Base-by-base conservation (phyloP, 1,140 invertebrate genomes). In the Frieseomelitta varia region DNA sequence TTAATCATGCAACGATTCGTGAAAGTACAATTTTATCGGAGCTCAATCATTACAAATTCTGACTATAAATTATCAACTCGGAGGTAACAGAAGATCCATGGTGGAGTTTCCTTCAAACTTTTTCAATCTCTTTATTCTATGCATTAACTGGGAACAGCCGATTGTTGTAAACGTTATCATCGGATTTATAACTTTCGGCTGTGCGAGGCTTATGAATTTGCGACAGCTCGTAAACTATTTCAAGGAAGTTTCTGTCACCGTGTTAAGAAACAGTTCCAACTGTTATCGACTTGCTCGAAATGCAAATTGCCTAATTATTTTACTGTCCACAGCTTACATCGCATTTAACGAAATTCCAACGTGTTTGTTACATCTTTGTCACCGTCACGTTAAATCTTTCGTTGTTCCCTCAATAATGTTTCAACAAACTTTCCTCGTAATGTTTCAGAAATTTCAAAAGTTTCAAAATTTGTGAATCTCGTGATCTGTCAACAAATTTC, bases 51-150 rank as follows among this genome's bases (percentile, higher is more conserved):
- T 47, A 47, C 34, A 24, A 30, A 79, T 68, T 68, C 55, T 19
- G 27, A 39, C 27, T 30, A 68, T 67, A 69, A 79, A 68, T 68
- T 51, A 55, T 79, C 63, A 68, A 67, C 34, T 14, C 17, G 30
- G 30, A 55, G 8, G 30, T 34, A 55, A 67, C 53, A n/a, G 51
- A 53, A 68, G 77, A 68, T 55, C 14, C 55, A 55, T 68, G 30
- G 15, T 34, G 34, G n/a, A 27, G 55, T 68, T 68, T 79, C 47
- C 21, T 76, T 27, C 24, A 63, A 61, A 79, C 63, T 79, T 79
- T 79, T 79, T 39, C 77, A 67, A 79, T 79, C 15, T 39, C 63
- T 55, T 79, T 55, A 27, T 24, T 14, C 30, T 79, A 15, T 53
- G 76, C 27, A 67, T 78, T 65, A 67, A 77, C n/a, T 51, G 47